Evolutionary conservation across 2,113 vertebrate species (phyloP).

Genomic region (Oreochromis tanganicae): DNA sequence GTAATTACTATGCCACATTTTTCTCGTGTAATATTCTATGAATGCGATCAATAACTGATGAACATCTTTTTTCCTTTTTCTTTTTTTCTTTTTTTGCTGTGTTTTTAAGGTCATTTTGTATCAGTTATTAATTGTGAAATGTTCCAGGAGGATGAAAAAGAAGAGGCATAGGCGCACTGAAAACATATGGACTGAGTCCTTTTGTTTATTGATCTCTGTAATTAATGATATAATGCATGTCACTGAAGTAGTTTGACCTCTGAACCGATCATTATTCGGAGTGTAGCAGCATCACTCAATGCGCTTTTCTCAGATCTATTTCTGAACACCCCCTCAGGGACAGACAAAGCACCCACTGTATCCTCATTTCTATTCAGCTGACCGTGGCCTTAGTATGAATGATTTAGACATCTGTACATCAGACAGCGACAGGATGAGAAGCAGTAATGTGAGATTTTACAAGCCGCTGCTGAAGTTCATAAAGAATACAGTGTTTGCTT

Average conservation of each 20-base stretch:
- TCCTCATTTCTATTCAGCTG: slow-evolving; percentile 72
- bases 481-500: neutral
- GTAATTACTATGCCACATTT: slow-evolving; percentile 72
- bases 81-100: neutral
- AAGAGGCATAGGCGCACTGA: slow-evolving; percentile 71
- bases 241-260: slow-evolving; percentile 90
- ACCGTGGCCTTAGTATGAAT: slow-evolving; percentile 66
- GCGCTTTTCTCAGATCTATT: slow-evolving; percentile 62
- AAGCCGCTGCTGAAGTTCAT: slow-evolving; percentile 36
- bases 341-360: slow-evolving; percentile 62
- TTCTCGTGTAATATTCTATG: slow-evolving; percentile 18
- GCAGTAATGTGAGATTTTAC: slow-evolving; percentile 23
- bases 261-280: slow-evolving; percentile 95
- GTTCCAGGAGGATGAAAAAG: slow-evolving; percentile 58
- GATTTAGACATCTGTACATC: slow-evolving; percentile 67
- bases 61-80: slow-evolving; percentile 9
- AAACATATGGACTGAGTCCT: slow-evolving; percentile 86
- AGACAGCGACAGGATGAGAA: slow-evolving; percentile 11
- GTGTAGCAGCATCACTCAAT: slow-evolving; percentile 88
- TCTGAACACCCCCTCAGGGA: slow-evolving; percentile 54
- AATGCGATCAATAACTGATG: slow-evolving; percentile 41
- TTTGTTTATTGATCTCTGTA: slow-evolving; percentile 90
- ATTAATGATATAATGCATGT: slow-evolving; percentile 95
- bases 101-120: slow-evolving; percentile 28
- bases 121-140: slow-evolving; percentile 48